Evolutionary conservation across 2,113 vertebrate genomes (phyloP), one percentile per base, ranked within the genome.

Genomic region (Neotoma lepida): DNA sequence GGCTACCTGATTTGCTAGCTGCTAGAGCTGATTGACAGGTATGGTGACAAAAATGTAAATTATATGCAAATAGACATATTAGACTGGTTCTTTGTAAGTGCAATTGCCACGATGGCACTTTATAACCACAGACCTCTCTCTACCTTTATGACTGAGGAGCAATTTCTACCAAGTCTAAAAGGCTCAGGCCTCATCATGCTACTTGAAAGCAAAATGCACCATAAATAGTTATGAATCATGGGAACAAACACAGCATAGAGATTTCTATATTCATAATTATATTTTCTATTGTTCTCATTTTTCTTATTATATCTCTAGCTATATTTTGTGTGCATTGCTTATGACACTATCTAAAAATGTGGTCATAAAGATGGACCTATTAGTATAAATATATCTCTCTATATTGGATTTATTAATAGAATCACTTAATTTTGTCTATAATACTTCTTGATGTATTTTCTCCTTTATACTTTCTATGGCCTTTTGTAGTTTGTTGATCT

Each of bases 1-100:
- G 54, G 66, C 86, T 90, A 94, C 93, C 97, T 97, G 97, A 97
- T 97, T 97, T 97, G 89, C 90, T 97, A 90, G 95, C 94, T 95
- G 95, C 85, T 95, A 24, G 61, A 95, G 82, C 93, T 97, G 97
- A 97, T 97, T 97, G 97, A 97, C 97, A 97, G 96, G 91, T 97
- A 82, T 90, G 54, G 96, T 58, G 88, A 96, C 96, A 91, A 94
- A 95, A 97, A 97, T 97, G 97, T 93, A 97, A 97, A 97, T 97
- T 24, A 93, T 84, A 97, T 97, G 97, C 96, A 97, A 97, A 97
- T 97, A 73, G 41, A 86, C 91, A 95, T 82, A 97, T 96, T 97
- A 97, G 91, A 88, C 91, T 92, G 93, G 17, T 94, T 95, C 96
- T 96, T 97, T 97, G 95, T 97, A 97, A 97, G 97, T 84, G 95